Evolutionary conservation across 2,888 invertebrate genomes (phyloP).

Genomic region (Standfussiana lucernea): DNA sequence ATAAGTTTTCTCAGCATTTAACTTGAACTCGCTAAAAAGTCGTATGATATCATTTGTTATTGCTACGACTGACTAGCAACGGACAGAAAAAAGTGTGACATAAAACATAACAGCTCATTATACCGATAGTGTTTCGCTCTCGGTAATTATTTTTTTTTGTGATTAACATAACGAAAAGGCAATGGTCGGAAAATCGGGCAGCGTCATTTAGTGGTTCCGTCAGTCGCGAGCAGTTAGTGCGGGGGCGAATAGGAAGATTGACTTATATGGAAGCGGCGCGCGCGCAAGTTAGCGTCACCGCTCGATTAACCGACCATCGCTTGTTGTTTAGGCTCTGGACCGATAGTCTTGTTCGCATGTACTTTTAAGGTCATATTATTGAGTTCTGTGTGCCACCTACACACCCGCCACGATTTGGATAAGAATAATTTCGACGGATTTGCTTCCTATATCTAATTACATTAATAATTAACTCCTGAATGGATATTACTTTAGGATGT

Average conservation of each 20-base stretch:
- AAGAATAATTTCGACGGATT: conserved; percentile 54
- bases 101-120: conserved; percentile 62
- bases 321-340: conserved; percentile 80
- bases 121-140: conserved; percentile 58
- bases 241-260: conserved; percentile 89
- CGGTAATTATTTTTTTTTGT: conserved; percentile 65
- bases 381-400: conserved; percentile 79
- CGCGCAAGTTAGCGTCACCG: conserved; percentile 84
- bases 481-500: conserved; percentile 31
- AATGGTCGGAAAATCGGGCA: conserved; percentile 78
- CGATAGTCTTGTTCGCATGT: conserved; percentile 79
- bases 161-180: conserved; percentile 81
- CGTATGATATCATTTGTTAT: conserved; percentile 54
- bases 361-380: conserved; percentile 87
- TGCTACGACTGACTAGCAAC: conserved; percentile 17
- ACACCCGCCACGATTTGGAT: conserved; percentile 56
- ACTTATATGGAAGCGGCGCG: conserved; percentile 84
- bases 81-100: conserved; percentile 48
- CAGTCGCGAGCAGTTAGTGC: conserved; percentile 75
- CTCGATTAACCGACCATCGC: conserved; percentile 80
- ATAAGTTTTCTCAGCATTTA: background rate
- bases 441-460: conserved; percentile 14
- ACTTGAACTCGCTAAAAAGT: background rate
- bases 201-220: conserved; percentile 77
- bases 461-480: conserved; percentile 31